A percentile compares a stretch with the other conserved stretches of the same genome.
Evolutionary conservation across 2,113 vertebrate species (phyloP).

Genomic region (human (Homo sapiens)): DNA sequence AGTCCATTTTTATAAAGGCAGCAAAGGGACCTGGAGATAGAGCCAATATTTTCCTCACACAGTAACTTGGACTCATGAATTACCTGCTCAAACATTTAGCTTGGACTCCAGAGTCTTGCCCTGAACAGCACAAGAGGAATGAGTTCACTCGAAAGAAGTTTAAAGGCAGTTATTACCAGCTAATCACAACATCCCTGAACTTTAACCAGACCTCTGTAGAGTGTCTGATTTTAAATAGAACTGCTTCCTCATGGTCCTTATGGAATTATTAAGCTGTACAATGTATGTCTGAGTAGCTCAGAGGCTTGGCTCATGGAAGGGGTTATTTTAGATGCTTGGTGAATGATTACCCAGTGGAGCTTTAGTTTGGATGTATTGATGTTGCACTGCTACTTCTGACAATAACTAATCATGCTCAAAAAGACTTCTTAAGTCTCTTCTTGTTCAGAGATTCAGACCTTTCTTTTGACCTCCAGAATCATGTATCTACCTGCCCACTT

Average conservation of each 20-base stretch:
- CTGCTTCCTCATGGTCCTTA: neutral
- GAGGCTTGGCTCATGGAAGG: neutral
- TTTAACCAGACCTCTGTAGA: neutral
- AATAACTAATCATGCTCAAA: neutral
- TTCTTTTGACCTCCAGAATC: neutral
- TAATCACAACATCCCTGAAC: conserved; percentile 3
- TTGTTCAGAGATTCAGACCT: neutral
- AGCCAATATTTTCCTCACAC: conserved; percentile 26
- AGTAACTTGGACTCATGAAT: neutral
- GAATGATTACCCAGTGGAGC: neutral
- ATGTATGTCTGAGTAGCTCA: neutral
- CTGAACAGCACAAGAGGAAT: neutral
- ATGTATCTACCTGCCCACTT: neutral
- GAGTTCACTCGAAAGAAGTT: neutral
- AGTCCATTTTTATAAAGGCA: neutral
- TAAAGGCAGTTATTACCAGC: neutral
- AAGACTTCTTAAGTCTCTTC: neutral
- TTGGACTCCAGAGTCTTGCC: neutral
- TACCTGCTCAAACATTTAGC: neutral
- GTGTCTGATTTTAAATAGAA: conserved; percentile 42
- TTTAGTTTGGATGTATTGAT: neutral
- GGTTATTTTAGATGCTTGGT: neutral
- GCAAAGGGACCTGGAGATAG: neutral
- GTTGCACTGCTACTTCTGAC: neutral
- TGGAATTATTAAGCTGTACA: neutral